Percentiles rank a stretch among this genome's conserved stretches.
Conservation (phyloP, 2,797 vertebrate genomes). For the Cryptoprocta ferox region DNA sequence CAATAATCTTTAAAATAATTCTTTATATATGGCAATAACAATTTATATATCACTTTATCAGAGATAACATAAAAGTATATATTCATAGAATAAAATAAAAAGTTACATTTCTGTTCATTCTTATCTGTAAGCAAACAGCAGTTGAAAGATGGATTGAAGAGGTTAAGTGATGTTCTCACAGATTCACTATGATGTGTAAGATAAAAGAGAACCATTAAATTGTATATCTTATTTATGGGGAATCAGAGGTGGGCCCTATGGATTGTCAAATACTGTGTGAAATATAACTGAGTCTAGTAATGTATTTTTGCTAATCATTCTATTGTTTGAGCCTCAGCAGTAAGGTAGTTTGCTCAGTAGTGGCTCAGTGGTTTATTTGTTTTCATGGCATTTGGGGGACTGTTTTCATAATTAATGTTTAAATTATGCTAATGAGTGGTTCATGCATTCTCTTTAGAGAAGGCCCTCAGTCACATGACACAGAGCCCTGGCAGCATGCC, state of each 20-base stretch:
- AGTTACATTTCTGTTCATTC: slow-evolving; percentile 80
- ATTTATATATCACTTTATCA: slow-evolving; percentile 70
- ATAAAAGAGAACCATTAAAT: slow-evolving; percentile 86
- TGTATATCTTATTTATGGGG: slow-evolving; percentile 87
- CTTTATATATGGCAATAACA: not conserved
- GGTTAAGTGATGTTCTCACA: slow-evolving; percentile 85
- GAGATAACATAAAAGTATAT: slow-evolving; percentile 75
- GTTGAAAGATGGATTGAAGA: slow-evolving; percentile 83
- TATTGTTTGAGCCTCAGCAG: slow-evolving; percentile 76
- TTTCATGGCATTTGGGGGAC: slow-evolving; percentile 64
- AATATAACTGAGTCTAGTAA: slow-evolving; percentile 80
- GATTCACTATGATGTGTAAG: slow-evolving; percentile 85
- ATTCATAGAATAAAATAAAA: slow-evolving; percentile 80
- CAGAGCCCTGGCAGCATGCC: not conserved
- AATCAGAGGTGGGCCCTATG: slow-evolving; percentile 83
- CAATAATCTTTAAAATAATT: slow-evolving; percentile 8
- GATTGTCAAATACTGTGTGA: slow-evolving; percentile 86
- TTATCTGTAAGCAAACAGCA: slow-evolving; percentile 72
- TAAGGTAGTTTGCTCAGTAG: slow-evolving; percentile 75
- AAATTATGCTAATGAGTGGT: slow-evolving; percentile 57
- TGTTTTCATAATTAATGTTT: slow-evolving; percentile 67
- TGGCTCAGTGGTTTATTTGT: slow-evolving; percentile 55
- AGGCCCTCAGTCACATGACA: not conserved
- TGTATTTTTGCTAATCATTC: slow-evolving; percentile 84
- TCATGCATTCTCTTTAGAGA: slow-evolving; percentile 55